Conservation (phyloP, 2,113 vertebrate species). For the Python bivittatus region DNA sequence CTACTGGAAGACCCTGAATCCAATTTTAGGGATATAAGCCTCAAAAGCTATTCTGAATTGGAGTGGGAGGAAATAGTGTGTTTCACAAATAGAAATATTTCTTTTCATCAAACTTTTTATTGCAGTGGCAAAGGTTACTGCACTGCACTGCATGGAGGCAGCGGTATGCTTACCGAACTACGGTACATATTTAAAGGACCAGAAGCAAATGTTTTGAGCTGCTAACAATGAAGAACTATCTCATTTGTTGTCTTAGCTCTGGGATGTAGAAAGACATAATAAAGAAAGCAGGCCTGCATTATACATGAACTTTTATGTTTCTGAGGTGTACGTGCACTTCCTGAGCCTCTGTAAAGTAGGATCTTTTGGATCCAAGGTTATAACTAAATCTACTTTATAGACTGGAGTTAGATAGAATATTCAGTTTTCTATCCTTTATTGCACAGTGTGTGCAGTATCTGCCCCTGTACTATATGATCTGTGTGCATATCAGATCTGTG, state of each 20-base stretch:
- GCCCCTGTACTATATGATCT: not conserved
- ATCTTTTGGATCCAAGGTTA: not conserved
- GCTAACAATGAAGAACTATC: not conserved
- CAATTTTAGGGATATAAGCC: conserved; percentile 19
- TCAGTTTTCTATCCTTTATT: not conserved
- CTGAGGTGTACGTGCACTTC: not conserved
- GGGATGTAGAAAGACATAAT: not conserved
- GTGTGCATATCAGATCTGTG: not conserved
- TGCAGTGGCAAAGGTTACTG: not conserved
- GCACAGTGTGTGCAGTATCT: not conserved
- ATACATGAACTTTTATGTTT: not conserved
- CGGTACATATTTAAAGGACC: not conserved
- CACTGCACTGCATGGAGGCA: not conserved
- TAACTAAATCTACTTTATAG: not conserved
- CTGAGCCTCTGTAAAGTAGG: not conserved
- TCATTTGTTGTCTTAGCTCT: not conserved
- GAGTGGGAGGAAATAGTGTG: conserved; percentile 26
- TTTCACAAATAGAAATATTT: conserved; percentile 36
- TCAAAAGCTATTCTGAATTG: conserved; percentile 18
- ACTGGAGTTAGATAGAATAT: not conserved
- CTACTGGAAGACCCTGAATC: not conserved
- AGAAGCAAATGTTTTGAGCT: not conserved
- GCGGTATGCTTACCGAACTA: not conserved
- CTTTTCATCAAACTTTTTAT: conserved; percentile 31
- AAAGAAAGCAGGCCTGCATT: not conserved